These are phyloP conservation scores for Zophobas morio DNA, from an alignment of 1,140 invertebrate species.

Conservation along the genomic window DNA sequence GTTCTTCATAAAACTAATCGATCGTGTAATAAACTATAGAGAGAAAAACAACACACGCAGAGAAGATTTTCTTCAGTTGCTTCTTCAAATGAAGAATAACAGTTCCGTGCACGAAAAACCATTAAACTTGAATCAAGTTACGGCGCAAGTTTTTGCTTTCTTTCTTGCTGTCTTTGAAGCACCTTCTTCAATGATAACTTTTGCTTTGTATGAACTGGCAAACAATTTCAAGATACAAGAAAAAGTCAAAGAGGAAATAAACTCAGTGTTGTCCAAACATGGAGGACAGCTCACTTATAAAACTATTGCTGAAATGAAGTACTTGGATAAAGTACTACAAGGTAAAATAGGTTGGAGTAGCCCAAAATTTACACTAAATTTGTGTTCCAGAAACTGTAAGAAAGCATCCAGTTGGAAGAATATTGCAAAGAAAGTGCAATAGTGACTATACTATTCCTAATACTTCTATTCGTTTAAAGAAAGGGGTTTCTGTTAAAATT, in stretches of 20 bases:
- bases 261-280: conserved; percentile 42
- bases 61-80: conserved; percentile 71
- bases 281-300: conserved; percentile 50
- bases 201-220: conserved; percentile 70
- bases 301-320: conserved; percentile 50
- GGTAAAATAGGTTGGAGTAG: conserved; percentile 39
- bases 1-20: conserved; percentile 68
- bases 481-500: conserved; percentile 74
- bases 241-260: conserved; percentile 51
- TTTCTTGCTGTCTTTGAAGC: conserved; percentile 73
- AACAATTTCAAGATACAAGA: conserved; percentile 52
- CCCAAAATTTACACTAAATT: not conserved
- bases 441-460: conserved; percentile 68
- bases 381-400: conserved; percentile 71
- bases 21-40: conserved; percentile 68
- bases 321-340: conserved; percentile 50
- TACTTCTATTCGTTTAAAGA: conserved; percentile 65
- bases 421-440: conserved; percentile 69
- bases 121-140: conserved; percentile 58
- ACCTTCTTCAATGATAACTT: conserved; percentile 69
- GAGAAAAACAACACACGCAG: conserved; percentile 66
- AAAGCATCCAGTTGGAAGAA: conserved; percentile 70
- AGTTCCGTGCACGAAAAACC: conserved; percentile 13
- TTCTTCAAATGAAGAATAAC: conserved; percentile 62
- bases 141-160: conserved; percentile 68